These are phyloP conservation scores for Centropristis striata DNA, from an alignment of 2,113 vertebrate species.

Conservation along the genomic window DNA sequence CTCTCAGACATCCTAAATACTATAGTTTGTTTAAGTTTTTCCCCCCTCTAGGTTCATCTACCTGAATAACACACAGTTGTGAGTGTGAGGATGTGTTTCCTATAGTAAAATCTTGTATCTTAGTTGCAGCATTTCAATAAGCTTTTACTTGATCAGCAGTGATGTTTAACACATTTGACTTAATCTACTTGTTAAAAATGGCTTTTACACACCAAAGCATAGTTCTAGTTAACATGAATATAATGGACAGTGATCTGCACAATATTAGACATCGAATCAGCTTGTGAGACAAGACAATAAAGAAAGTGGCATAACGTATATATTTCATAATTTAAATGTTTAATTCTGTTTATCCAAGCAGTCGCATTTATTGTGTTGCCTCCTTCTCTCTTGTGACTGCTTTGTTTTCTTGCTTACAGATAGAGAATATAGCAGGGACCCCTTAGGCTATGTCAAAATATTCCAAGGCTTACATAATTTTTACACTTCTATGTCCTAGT, in stretches of 20 bases:
- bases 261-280: neutral
- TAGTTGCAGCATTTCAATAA: neutral
- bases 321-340: too few species aligned
- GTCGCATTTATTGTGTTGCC: neutral
- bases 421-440: too few species aligned
- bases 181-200: neutral
- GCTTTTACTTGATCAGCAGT: neutral
- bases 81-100: neutral
- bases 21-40: neutral
- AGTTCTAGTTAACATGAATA: neutral
- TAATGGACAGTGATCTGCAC: neutral
- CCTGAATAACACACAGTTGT: neutral
- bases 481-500: too few species aligned
- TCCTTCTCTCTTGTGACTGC: neutral
- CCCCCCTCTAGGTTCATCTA: neutral
- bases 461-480: too few species aligned
- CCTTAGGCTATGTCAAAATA: too few species aligned
- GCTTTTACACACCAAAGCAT: neutral
- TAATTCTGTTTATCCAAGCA: neutral
- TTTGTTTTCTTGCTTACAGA: too few species aligned
- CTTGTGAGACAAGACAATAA: neutral
- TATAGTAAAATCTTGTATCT: neutral
- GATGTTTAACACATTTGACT: neutral
- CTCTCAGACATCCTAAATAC: constrained; percentile 47
- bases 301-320: neutral